Conservation (phyloP, 2,888 invertebrate species). For the Oxyteleia sp. region DNA sequence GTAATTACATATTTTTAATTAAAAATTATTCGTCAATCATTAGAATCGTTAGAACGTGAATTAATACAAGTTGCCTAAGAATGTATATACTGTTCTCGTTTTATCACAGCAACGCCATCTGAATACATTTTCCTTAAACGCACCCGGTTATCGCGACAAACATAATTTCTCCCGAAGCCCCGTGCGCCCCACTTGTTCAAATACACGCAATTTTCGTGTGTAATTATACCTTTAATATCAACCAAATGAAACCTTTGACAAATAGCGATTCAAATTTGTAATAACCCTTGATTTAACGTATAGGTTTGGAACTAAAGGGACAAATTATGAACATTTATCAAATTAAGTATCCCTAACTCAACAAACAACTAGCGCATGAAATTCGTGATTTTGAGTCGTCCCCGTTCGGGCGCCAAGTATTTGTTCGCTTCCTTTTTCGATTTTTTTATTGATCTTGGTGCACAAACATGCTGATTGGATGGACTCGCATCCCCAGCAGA, state of each 20-base stretch:
- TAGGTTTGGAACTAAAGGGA: neutral
- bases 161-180: constrained; percentile 5
- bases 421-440: constrained; percentile 1
- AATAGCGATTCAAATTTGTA: constrained; percentile 19
- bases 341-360: neutral
- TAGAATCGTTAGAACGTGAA: too few relatives aligned
- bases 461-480: constrained; percentile 54
- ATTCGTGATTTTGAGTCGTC: neutral
- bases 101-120: neutral
- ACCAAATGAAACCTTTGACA: constrained; percentile 13
- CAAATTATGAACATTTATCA: neutral
- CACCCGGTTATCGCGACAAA: neutral
- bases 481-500: constrained; percentile 5
- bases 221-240: constrained; percentile 16
- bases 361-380: neutral
- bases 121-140: neutral
- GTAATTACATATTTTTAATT: too few relatives aligned
- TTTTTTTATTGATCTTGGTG: constrained; percentile 4
- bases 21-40: too few relatives aligned
- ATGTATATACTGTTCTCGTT: neutral
- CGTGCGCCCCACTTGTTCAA: neutral
- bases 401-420: neutral
- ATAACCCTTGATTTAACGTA: constrained; percentile 4
- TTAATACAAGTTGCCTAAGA: too few relatives aligned
- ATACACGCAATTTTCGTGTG: constrained; percentile 3